Percentiles rank a stretch among this genome's conserved stretches.
These are phyloP conservation scores for Halcyon malimbica DNA, from an alignment of 2,113 vertebrate species.

Conservation along the genomic window DNA sequence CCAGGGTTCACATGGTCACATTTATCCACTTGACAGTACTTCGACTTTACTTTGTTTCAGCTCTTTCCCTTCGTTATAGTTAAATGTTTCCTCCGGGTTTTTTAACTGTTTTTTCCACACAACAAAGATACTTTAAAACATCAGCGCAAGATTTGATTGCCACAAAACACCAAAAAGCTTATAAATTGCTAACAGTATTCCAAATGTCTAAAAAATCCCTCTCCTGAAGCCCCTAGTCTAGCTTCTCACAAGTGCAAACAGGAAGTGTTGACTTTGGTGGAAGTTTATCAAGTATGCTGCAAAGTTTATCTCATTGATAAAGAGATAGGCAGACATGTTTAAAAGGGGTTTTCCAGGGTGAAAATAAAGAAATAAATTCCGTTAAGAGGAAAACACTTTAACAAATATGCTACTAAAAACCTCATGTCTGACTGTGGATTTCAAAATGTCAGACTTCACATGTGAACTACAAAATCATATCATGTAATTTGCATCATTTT, in stretches of 20 bases:
- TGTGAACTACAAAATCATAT: background rate
- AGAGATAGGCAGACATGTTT: background rate
- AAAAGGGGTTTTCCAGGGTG: background rate
- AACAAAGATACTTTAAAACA: background rate
- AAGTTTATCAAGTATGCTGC: background rate
- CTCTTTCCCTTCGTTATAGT: background rate
- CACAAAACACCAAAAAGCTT: background rate
- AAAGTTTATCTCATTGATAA: background rate
- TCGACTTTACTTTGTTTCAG: background rate
- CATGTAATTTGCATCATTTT: background rate
- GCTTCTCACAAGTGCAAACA: background rate
- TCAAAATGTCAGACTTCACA: background rate
- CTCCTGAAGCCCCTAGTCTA: background rate
- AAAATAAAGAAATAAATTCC: background rate
- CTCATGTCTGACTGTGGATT: background rate
- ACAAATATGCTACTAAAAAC: background rate
- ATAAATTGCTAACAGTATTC: background rate
- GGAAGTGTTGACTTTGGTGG: background rate
- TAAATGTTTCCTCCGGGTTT: background rate
- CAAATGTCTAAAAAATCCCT: fast-evolving
- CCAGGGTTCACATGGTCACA: background rate
- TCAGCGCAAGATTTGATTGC: background rate
- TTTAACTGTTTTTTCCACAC: background rate
- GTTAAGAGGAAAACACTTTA: background rate
- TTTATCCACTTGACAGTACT: background rate